Conservation (phyloP, 1,140 invertebrate species). For the Bombus sylvicola region DNA sequence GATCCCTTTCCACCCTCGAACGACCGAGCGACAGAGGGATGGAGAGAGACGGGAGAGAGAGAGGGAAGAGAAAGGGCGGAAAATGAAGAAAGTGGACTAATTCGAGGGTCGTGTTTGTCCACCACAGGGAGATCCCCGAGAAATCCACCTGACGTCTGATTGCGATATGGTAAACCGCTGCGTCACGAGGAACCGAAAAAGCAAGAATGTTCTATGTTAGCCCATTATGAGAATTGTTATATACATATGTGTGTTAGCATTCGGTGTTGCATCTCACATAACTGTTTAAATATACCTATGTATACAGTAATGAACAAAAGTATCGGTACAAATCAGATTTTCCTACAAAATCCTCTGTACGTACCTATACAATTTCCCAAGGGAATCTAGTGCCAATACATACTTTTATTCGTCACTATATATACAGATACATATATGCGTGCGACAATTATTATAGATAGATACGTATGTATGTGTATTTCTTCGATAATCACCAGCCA, state of each 20-base stretch:
- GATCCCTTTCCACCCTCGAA: background rate
- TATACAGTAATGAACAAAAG: background rate
- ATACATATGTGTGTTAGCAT: conserved; percentile 62
- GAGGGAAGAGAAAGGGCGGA: background rate
- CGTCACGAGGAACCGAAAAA: conserved; percentile 56
- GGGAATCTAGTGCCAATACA: background rate
- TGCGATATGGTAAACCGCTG: conserved; percentile 68
- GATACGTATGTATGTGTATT: conserved; percentile 13
- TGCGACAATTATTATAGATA: conserved; percentile 22
- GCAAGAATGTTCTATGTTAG: conserved; percentile 68
- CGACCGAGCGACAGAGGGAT: too few species aligned
- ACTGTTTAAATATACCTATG: conserved; percentile 1
- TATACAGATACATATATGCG: background rate
- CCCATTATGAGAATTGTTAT: conserved; percentile 58
- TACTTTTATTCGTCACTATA: background rate
- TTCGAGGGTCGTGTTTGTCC: conserved; percentile 52
- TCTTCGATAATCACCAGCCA: conserved; percentile 12
- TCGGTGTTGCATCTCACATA: conserved; percentile 68
- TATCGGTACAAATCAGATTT: background rate
- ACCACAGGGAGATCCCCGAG: conserved; percentile 60
- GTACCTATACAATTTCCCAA: too few species aligned
- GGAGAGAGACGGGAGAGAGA: background rate
- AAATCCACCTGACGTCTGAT: conserved; percentile 69
- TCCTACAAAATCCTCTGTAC: too few species aligned
- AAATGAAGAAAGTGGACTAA: conserved; percentile 47